Evolutionary conservation across 2,888 invertebrate genomes (phyloP), one percentile per base, ranked within the genome.

Genomic region (Microplitis manilae): DNA sequence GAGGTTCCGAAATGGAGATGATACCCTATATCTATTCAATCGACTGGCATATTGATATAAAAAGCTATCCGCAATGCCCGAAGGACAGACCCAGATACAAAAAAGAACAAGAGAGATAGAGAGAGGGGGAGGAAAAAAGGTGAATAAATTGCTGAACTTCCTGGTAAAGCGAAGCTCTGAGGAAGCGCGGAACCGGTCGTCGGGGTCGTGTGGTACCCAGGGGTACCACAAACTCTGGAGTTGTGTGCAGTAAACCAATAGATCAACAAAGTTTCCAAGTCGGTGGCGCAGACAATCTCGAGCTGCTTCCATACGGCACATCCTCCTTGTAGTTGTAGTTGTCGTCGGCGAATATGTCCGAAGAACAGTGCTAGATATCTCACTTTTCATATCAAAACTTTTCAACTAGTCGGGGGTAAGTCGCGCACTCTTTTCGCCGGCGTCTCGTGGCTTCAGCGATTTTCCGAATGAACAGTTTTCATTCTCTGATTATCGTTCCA

Each of bases 71-170:
- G 69, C 69, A 69, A 70, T 77, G 68, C 68, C 77, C 73, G 59
- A 79, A 77, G 77, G 76, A 78, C 77, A 77, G 61, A 79, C 75
- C 79, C 77, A 81, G 71, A 65, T 20, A 68, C 40, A 62, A 70
- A 75, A 75, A 64, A 40, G 76, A 77, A 78, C 76, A 69, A 81
- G 77, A 77, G 77, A 77, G 77, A 81, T 75, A 77, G 30, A 30
- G 77, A 77, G 77, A 41, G 30, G 70, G 76, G 67, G 50, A 75
- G 80, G 68, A 81, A 84, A 85, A 84, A 85, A 86, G 84, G 80
- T 82, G 85, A 85, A 87, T 86, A 86, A 86, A 87, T 87, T 84
- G 82, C 73, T 83, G 79, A 86, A 87, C 80, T 87, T 87, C 80
- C 81, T 82, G 83, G 73, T 71, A 74, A 72, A 81, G 73, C 77